These are phyloP conservation scores for Scyliorhinus canicula DNA, from an alignment of 2,797 vertebrate species.

Conservation along the genomic window DNA sequence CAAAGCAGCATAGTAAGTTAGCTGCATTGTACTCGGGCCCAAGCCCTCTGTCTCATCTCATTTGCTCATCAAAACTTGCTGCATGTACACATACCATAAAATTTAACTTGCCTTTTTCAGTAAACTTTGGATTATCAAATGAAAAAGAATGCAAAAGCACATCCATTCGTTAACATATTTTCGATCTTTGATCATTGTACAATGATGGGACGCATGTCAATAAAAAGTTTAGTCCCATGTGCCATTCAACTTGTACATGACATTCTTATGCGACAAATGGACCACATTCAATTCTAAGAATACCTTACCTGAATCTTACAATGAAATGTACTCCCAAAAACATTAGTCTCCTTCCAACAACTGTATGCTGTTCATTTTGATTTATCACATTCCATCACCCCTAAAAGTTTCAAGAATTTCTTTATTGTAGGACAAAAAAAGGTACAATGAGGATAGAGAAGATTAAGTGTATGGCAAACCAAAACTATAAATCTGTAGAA, in stretches of 20 bases:
- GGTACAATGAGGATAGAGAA: background rate
- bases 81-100: background rate
- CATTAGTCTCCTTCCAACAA: background rate
- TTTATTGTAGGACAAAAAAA: background rate
- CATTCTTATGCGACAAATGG: background rate
- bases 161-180: background rate
- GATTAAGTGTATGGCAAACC: background rate
- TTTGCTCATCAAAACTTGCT: background rate
- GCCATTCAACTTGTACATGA: background rate
- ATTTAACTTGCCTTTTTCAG: background rate
- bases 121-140: background rate
- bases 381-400: background rate
- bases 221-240: background rate
- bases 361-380: background rate
- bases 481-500: background rate
- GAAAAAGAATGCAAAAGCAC: background rate
- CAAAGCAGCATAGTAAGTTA: constrained; percentile 70
- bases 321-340: background rate
- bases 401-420: background rate
- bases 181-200: background rate
- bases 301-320: background rate
- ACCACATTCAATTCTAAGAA: background rate
- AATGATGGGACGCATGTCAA: background rate
- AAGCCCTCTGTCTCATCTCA: constrained; percentile 66
- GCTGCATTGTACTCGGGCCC: constrained; percentile 70